Evolutionary conservation across 2,888 invertebrate species (phyloP), one percentile per base, ranked within the genome.

Genomic region (Harpalus rufipes): DNA sequence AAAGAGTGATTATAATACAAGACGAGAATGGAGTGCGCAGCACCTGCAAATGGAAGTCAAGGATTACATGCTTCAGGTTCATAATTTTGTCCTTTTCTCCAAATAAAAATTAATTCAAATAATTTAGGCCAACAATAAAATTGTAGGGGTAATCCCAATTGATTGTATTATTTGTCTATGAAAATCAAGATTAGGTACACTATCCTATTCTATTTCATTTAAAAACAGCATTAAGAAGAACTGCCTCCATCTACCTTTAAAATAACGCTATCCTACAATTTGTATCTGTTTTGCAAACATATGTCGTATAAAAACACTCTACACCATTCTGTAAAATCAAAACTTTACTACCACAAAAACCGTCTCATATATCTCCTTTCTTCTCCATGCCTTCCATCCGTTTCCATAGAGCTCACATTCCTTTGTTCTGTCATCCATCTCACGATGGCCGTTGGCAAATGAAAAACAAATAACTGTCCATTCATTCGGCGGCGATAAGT

Each of bases 391-490:
- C 39, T 21, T 25, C 63, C 63, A 63, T 18, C n/a, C 44, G 8
- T 44, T 14, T 1, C 8, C 72, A 74, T 18, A 74, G 8, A 41
- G 72, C 7, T 41, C 16, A 74, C 7, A 41, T 18, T 74, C 16
- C 44, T 18, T 14, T 74, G 44, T 74, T 18, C 8, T 10, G 72
- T 14, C 44, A 14, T 16, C 41, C 39, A 68, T 68, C 68, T 78
- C 59, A 25, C 59, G 58, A 59, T 80, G 41, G 63, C 80, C 58
- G 44, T 16, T 12, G 80, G 63, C 80, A 80, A 80, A 80, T 80
- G 80, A 80, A 80, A 80, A 80, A 80, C 80, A 80, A 80, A 80
- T 80, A 63, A 56, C 79, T 63, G 63, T 63, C 80, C 80, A 80
- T 80, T 80, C 63, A 80, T 80, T 63, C 63, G 80, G 41, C 39